Percentiles rank a stretch among this genome's conserved stretches.
Evolutionary conservation across 2,113 vertebrate genomes (phyloP).

Genomic region (Calyptommatus sinebrachiatus): DNA sequence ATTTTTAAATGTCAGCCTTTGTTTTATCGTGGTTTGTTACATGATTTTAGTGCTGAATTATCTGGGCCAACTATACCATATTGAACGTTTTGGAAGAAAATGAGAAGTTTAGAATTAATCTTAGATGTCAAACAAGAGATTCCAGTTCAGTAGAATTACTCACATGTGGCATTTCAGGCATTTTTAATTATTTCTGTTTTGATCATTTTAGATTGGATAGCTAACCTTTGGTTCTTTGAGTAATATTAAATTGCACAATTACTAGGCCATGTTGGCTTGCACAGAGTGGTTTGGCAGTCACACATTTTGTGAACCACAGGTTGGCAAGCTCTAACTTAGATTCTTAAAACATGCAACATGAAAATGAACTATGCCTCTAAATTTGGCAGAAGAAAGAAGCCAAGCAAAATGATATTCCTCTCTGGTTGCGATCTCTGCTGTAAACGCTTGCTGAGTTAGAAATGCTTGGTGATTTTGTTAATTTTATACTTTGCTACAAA

Average conservation of each 20-base stretch:
- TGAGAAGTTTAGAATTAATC: background rate
- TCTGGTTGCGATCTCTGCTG: background rate
- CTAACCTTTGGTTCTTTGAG: too few relatives aligned
- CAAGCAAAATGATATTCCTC: slow-evolving; percentile 2
- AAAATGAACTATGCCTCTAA: background rate
- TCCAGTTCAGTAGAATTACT: background rate
- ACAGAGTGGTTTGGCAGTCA: too few relatives aligned
- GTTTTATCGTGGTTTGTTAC: background rate
- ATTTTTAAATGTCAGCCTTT: background rate
- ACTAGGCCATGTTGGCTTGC: too few relatives aligned
- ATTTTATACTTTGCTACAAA: slow-evolving; percentile 18
- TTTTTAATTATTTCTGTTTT: background rate
- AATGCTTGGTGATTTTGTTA: slow-evolving; percentile 35
- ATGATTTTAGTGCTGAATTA: background rate
- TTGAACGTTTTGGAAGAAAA: background rate
- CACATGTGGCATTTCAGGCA: too few relatives aligned
- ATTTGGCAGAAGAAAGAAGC: background rate
- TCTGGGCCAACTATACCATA: background rate
- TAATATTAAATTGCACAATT: too few relatives aligned
- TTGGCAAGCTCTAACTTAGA: too few relatives aligned
- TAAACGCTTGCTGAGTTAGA: slow-evolving; percentile 23
- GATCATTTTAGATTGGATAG: background rate
- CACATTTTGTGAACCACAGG: too few relatives aligned
- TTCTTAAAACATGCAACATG: slow-evolving; percentile 2
- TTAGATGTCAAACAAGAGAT: background rate